phyloP scores from a whole-genome alignment of 2,888 invertebrate species.

The Balanococcus diminutus region DNA sequence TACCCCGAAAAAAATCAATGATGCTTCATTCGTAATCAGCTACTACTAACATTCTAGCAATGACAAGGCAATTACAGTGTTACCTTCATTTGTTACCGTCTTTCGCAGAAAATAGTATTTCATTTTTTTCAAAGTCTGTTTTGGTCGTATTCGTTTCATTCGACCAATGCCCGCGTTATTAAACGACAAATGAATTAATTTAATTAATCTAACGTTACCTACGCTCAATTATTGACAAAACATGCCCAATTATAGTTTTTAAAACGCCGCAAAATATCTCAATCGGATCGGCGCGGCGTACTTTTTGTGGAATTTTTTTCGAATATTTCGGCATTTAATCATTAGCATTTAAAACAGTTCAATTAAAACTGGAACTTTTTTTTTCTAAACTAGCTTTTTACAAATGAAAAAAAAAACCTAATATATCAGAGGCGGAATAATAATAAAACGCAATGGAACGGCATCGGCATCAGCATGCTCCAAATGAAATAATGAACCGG shows the following conservation, averaged over 20 bases:
- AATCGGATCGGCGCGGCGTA: neutral
- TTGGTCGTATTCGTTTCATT: neutral
- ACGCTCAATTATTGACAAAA: neutral
- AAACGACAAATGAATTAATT: constrained; percentile 5
- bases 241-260: neutral
- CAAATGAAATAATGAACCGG: constrained; percentile 42
- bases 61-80: neutral
- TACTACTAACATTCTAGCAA: neutral
- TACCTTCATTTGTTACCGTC: constrained; percentile 11
- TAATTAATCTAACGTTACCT: neutral
- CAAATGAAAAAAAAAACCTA: neutral
- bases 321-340: neutral
- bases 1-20: neutral
- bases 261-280: neutral
- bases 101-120: constrained; percentile 4
- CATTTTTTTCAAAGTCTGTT: neutral
- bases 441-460: constrained; percentile 23
- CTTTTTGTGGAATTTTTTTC: neutral
- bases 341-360: constrained; percentile 5
- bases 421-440: neutral
- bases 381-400: neutral
- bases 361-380: neutral
- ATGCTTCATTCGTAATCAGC: neutral
- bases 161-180: neutral
- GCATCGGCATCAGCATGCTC: neutral